Percentiles rank a stretch among this genome's conserved stretches.
Evolutionary conservation across 2,888 invertebrate genomes (phyloP).

Genomic region (Cephus sareptanus): DNA sequence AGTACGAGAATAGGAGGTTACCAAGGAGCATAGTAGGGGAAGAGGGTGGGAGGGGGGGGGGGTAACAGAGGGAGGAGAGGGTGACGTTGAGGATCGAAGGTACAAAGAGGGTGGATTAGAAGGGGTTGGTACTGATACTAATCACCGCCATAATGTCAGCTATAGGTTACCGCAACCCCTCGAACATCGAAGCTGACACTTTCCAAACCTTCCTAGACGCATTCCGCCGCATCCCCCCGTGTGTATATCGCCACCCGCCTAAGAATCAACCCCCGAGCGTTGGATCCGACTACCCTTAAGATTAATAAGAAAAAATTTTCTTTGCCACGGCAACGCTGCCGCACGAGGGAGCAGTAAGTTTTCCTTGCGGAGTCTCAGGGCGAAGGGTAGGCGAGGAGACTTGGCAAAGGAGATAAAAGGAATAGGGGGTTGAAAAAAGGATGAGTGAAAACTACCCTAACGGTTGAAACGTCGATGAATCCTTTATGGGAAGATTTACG

Average conservation of each 20-base stretch:
- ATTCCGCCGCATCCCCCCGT: not conserved
- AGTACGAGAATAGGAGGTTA: not conserved
- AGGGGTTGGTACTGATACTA: not conserved
- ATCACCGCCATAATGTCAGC: constrained; percentile 4
- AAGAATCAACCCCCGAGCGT: not conserved
- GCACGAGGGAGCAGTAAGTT: not conserved
- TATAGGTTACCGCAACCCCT: constrained; percentile 1
- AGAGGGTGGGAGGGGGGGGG: too few species aligned
- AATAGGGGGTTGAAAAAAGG: not conserved
- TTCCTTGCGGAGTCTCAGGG: not conserved
- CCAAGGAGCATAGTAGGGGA: too few species aligned
- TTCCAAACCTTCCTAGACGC: not conserved
- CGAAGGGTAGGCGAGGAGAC: not conserved
- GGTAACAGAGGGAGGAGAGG: too few species aligned
- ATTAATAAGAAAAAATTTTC: not conserved
- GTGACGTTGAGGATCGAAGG: too few species aligned
- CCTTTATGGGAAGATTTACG: not conserved
- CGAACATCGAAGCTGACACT: not conserved
- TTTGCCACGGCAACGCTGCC: not conserved
- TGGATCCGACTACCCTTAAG: not conserved
- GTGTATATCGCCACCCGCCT: not conserved
- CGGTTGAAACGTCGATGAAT: not conserved
- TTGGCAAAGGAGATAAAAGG: not conserved
- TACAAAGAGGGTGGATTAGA: too few species aligned
- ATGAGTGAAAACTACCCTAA: not conserved